Evolutionary conservation across 1,140 invertebrate genomes (phyloP), one percentile per base, ranked within the genome.

Genomic region (Nixonia krombeini): DNA sequence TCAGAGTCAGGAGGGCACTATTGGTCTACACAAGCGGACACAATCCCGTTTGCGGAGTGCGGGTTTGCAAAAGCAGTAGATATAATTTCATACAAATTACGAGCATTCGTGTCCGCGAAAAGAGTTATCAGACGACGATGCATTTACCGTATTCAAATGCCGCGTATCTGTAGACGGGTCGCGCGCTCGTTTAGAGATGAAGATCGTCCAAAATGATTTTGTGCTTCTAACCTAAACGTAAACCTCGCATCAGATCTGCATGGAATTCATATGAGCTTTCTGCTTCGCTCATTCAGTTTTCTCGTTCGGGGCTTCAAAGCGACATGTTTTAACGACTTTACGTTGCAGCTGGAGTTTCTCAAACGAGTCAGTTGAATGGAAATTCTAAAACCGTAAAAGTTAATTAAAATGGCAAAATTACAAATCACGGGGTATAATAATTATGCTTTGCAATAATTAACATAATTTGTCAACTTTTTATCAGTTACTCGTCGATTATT

Each of bases 141-240:
- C 59, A 53, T 59, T 67, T 67, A 67, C 38, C 55, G 44, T 38
- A 31, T 29, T 50, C 63, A 44, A 58, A 57, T 31, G 49, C 31
- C 53, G 31, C 44, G 50, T 35, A 53, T 55, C 51, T 59, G 45
- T 44, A 40, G 40, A 55, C 26, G 47, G 49, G 58, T 51, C 37
- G 38, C 50, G 50, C 16, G 18, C 18, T 17, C 26, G 26, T 26
- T 53, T 17, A 17, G 42, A 66, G 51, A 66, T 66, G 45, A 13
- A 56, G 58, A 66, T 59, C 51, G 44, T 25, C 15, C 8, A 21
- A 55, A 49, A 66, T 66, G 45, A 59, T 66, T 53, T 66, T 16
- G 55, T 38, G 21, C 23, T 10, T 55, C n/a, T n/a, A 42, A 53
- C 46, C 37, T 25, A 12, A 59, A 59, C 45, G 25, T 55, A 59